Evolutionary conservation across 2,888 invertebrate genomes (phyloP).

Genomic region (Scelioninae gen. 1): DNA sequence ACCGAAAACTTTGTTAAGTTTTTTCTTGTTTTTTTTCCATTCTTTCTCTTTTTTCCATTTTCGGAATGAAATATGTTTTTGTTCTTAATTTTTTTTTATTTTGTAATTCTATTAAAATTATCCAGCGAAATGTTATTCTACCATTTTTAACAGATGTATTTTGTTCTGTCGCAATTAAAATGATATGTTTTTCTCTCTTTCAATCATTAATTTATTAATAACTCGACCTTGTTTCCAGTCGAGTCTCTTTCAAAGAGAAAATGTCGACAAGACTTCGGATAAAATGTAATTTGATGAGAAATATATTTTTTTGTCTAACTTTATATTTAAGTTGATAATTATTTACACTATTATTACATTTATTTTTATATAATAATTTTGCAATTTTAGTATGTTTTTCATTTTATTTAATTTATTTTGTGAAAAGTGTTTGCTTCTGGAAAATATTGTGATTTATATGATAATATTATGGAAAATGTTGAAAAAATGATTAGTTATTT

Average conservation of each 20-base stretch:
- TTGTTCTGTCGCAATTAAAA: constrained; percentile 44
- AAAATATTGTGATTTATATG: too few species aligned
- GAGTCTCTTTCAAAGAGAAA: constrained; percentile 46
- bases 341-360: too few species aligned
- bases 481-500: too few species aligned
- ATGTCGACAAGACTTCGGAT: constrained; percentile 28
- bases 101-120: not conserved
- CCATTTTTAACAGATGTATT: constrained; percentile 30
- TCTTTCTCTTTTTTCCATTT: not conserved
- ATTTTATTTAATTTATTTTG: too few species aligned
- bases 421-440: too few species aligned
- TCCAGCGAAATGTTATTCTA: constrained; percentile 2
- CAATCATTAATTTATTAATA: constrained; percentile 60
- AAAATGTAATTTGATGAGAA: constrained; percentile 16
- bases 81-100: not conserved
- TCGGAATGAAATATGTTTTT: not conserved
- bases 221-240: constrained; percentile 52
- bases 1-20: not conserved
- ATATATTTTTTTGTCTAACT: not conserved
- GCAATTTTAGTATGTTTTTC: too few species aligned
- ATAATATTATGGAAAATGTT: too few species aligned
- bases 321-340: not conserved
- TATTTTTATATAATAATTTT: too few species aligned
- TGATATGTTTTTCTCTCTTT: constrained; percentile 45
- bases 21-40: not conserved